Percentiles rank a stretch among this genome's conserved stretches.
Conservation (phyloP, 2,113 vertebrate species). For the Jacana jacana region DNA sequence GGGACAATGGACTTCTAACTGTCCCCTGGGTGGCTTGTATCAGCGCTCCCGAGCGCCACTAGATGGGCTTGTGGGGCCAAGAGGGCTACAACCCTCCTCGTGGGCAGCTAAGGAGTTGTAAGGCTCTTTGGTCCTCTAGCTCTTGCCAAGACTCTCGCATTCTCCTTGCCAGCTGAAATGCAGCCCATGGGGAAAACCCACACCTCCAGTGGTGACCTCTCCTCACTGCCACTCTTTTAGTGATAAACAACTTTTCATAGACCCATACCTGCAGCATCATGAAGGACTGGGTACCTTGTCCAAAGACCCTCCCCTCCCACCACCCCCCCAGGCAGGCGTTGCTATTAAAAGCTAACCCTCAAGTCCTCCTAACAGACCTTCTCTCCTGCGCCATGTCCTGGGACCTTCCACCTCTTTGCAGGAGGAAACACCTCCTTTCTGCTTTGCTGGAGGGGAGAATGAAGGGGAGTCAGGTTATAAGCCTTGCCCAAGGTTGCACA, state of each 20-base stretch:
- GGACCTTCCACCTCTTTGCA: conserved; percentile 49
- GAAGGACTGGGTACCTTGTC: not conserved
- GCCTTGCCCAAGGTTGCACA: conserved; percentile 11
- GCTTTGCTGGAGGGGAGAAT: conserved; percentile 32
- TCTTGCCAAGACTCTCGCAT: not conserved
- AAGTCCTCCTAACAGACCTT: conserved; percentile 48
- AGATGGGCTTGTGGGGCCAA: not conserved
- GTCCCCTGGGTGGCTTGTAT: not conserved
- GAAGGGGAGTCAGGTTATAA: conserved; percentile 36
- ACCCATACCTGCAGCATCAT: not conserved
- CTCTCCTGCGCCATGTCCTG: conserved; percentile 34
- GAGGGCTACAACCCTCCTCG: not conserved
- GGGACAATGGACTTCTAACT: not conserved
- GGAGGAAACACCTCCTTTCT: conserved; percentile 44
- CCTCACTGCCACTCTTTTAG: not conserved
- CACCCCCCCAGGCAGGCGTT: not conserved
- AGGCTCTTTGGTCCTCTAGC: not conserved
- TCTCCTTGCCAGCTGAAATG: not conserved
- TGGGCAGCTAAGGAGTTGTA: fast-evolving
- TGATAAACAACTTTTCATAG: not conserved
- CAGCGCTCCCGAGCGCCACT: not conserved
- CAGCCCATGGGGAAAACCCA: not conserved
- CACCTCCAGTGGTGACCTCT: not conserved
- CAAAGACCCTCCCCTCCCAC: conserved; percentile 1
- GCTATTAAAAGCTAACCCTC: conserved; percentile 16